Base-by-base conservation (phyloP, 2,113 vertebrate genomes). In the Manacus vitellinus region DNA sequence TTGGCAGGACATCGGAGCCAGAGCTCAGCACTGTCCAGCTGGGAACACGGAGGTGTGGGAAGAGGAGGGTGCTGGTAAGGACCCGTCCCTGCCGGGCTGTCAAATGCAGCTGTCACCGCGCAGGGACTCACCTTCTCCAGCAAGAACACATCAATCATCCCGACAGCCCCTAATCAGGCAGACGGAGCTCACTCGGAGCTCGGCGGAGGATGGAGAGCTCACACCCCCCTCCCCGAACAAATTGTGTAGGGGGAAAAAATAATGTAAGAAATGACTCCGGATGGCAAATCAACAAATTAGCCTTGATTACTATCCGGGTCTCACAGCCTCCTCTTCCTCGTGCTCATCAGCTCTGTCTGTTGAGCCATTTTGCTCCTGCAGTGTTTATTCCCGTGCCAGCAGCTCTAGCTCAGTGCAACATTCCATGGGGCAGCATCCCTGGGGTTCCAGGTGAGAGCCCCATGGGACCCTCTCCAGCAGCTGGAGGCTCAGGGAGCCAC, bases 201-300 rank as follows among this genome's bases (percentile, higher is more conserved):
- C 46, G 19, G 82, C 76, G 10, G 86, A 92, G 95, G 92, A 90
- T 68, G 79, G 85, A 88, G 84, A 90, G 83, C 56, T 78, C 62
- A 0, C 0, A 23, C 71, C 67, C 18, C 78, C 70, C 77, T n/a
- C 75, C 63, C 76, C 21, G 82, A 58, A 63, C 6, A 65, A 85
- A 76, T 12, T 8, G 43, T 5, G 66, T 0, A 15, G 23, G 56
- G 68, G 71, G 65, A 1, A 10, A 13, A 55, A 35, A 71, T 33
- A 95, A 77, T 7, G 75, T 54, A 17, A 83, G 83, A 62, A 92
- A 90, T 78, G 6, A 94, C 92, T 95, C 91, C 68, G 72, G 93
- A 85, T 96, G 97, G 92, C 94, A 97, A 91, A 93, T 89, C 89
- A 91, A 89, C 97, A 94, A 94, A 95, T 96, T 91, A 96, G 74